Evolutionary conservation across 2,113 vertebrate genomes (phyloP), one percentile per base, ranked within the genome.

Genomic region (Hystrix brachyura): DNA sequence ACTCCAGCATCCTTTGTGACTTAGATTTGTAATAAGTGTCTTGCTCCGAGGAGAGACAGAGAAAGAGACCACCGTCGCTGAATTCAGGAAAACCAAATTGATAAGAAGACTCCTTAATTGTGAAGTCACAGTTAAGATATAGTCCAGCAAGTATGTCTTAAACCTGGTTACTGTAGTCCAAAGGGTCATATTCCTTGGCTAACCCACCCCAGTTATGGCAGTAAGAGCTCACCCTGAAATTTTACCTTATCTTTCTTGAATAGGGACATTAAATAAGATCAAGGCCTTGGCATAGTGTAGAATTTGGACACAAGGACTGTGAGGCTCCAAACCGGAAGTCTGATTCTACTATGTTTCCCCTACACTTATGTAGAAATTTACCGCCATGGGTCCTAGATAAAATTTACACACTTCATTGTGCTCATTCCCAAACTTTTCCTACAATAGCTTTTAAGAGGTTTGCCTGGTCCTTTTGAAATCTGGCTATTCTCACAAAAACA

Each of bases 61-160:
- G 6, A 13, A 95, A 79, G 29, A 85, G 12, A 4, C 7, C 29
- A 3, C 0, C 64, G 19, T 51, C 0, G n/a, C 43, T 27, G 0
- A 51, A 21, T 48, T 72, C 32, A 88, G 25, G 18, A 29, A 87
- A 94, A 74, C 0, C 23, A 80, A 57, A 55, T 5, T 51, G 32
- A 15, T 29, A 32, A 74, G 34, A 88, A 86, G 1, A 25, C 38
- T 62, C 17, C 9, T 29, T 90, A 38, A 19, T 25, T 72, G 18
- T 59, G 18, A 91, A 71, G 12, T n/a, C 7, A 64, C 38, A 38
- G 38, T 38, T 38, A 38, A 38, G 46, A 64, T 3, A 46, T 1
- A 38, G 10, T 1, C 43, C 74, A 46, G 1, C 19, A 23, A 17
- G 23, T 78, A 0, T 62, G 10, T 9, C 21, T n/a, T 60, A 65